These are phyloP conservation scores for Poeciliopsis occidentalis DNA, from an alignment of 2,113 vertebrate genomes.

Conservation along the genomic window DNA sequence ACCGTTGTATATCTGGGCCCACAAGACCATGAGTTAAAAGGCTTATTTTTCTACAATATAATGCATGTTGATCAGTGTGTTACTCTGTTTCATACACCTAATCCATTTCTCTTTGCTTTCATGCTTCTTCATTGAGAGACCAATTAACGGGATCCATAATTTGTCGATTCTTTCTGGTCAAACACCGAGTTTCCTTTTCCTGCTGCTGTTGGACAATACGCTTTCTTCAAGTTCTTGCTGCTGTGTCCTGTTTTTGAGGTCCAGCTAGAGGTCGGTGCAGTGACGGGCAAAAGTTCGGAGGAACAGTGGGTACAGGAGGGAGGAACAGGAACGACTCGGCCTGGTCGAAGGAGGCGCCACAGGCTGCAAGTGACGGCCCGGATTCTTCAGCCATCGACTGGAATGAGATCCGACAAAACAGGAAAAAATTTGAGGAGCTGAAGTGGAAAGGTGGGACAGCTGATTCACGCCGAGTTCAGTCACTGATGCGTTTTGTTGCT, in stretches of 20 bases:
- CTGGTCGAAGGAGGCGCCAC: slow-evolving; percentile 60
- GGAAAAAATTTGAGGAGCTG: slow-evolving; percentile 84
- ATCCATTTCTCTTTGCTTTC: no score
- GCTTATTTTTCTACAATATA: no score
- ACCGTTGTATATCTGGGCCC: no score
- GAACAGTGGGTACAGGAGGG: not conserved
- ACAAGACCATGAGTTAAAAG: no score
- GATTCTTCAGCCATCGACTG: slow-evolving; percentile 82
- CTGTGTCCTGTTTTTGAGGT: slow-evolving; percentile 25
- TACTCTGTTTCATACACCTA: no score
- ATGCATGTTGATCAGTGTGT: no score
- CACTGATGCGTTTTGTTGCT: not conserved
- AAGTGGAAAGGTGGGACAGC: slow-evolving; percentile 90
- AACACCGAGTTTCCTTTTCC: no score
- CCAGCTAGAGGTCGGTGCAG: not conserved
- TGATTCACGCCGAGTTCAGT: not conserved
- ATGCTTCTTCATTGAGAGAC: no score
- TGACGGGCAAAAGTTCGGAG: not conserved
- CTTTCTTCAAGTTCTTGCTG: not conserved
- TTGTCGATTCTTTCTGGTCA: no score
- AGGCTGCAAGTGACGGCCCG: slow-evolving; percentile 14
- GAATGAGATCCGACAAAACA: slow-evolving; percentile 85
- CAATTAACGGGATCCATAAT: no score
- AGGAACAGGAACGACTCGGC: slow-evolving; percentile 28
- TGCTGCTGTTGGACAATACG: not conserved